A percentile compares a stretch with the other conserved stretches of the same genome.
Evolutionary conservation across 2,888 invertebrate genomes (phyloP).

Genomic region (Metacarcinus magister): DNA sequence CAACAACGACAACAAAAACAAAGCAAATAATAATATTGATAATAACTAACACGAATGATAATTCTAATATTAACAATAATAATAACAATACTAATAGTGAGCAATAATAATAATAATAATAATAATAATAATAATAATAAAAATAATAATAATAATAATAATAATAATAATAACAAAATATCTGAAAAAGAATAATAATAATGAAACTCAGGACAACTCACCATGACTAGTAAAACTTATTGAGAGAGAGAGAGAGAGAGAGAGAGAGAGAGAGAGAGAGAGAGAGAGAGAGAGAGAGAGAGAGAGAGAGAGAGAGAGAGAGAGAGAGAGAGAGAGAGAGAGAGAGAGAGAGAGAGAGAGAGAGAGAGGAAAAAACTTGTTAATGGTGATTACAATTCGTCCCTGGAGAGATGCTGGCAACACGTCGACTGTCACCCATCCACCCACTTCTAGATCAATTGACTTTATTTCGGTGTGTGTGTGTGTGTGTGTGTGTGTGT

Average conservation of each 20-base stretch:
- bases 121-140: neutral
- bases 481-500: neutral
- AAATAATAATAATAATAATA: neutral
- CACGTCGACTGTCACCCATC: neutral
- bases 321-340: slow-evolving; percentile 39
- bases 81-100: too few species aligned
- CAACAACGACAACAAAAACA: neutral
- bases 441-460: neutral
- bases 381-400: neutral
- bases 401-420: neutral
- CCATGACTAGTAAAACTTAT: neutral
- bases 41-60: too few species aligned
- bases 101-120: too few species aligned
- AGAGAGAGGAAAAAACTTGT: neutral
- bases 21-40: neutral
- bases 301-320: slow-evolving; percentile 39
- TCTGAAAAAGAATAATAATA: neutral
- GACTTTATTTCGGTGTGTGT: neutral
- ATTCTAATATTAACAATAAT: too few species aligned
- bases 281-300: neutral
- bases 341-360: slow-evolving; percentile 33
- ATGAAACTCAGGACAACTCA: neutral
- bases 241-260: too few species aligned
- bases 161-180: neutral
- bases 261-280: too few species aligned